Evolutionary conservation across 2,113 vertebrate species (phyloP).

Genomic region (Orthonyx spaldingii): DNA sequence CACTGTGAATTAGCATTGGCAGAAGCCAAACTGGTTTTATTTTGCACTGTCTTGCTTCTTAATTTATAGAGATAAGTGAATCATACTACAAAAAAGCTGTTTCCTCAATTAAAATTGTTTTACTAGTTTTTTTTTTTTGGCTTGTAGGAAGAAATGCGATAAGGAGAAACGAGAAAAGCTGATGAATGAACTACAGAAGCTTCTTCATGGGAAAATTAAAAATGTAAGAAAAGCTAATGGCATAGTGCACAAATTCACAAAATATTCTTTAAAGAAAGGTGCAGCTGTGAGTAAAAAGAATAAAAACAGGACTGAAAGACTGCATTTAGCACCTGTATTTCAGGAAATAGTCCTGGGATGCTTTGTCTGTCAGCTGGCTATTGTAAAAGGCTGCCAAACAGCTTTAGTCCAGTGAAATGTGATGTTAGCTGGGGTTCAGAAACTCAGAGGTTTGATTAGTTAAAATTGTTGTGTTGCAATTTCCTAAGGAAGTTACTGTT

Average conservation of each 20-base stretch:
- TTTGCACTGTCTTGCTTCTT: background rate
- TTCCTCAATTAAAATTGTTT: background rate
- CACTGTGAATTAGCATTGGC: background rate
- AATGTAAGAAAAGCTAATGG: constrained; percentile 69
- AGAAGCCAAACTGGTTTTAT: background rate
- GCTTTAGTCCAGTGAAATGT: background rate
- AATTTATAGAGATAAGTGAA: background rate
- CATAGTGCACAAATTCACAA: background rate
- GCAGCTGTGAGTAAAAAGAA: background rate
- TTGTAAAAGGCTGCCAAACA: background rate
- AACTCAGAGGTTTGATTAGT: background rate
- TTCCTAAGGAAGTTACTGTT: background rate
- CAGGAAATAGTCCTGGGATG: background rate
- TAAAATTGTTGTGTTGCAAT: background rate
- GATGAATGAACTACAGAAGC: constrained; percentile 83
- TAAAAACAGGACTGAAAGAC: background rate
- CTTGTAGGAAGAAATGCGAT: constrained; percentile 86
- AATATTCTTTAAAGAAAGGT: background rate
- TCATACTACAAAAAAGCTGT: background rate
- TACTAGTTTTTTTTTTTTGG: background rate
- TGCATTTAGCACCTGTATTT: background rate
- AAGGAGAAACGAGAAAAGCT: constrained; percentile 77
- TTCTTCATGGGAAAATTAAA: constrained; percentile 88
- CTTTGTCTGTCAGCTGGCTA: background rate
- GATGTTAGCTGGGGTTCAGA: background rate